Percentiles rank a stretch among this genome's conserved stretches.
phyloP scores from a whole-genome alignment of 2,888 invertebrate species.

The Lutraria lutraria region DNA sequence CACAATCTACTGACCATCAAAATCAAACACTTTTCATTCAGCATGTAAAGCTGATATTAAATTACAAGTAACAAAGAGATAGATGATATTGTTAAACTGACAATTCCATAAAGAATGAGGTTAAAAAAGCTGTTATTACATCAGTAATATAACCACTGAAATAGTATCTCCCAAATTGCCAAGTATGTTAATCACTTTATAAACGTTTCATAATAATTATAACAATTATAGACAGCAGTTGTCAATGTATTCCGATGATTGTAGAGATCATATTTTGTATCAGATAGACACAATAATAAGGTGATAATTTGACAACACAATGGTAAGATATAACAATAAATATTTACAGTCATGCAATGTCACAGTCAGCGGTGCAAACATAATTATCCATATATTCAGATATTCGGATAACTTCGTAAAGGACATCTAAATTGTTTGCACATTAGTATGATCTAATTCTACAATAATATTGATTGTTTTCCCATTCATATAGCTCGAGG shows the following conservation, averaged over 20 bases:
- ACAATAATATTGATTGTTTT: constrained; percentile 1
- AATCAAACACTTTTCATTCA: not conserved
- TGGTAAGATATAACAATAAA: constrained; percentile 6
- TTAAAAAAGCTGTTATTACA: not conserved
- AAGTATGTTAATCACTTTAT: not conserved
- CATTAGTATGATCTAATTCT: not conserved
- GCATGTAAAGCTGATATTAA: not conserved
- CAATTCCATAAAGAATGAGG: not conserved
- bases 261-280: not conserved
- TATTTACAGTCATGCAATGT: not conserved
- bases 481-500: not conserved
- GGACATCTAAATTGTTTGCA: not conserved
- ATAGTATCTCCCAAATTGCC: not conserved
- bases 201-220: not conserved
- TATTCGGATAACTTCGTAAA: not conserved
- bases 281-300: not conserved
- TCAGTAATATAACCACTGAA: not conserved
- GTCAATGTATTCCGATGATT: not conserved
- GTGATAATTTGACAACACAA: constrained; percentile 23
- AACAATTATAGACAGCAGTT: not conserved
- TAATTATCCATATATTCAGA: not conserved
- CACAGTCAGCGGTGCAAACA: not conserved
- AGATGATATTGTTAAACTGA: not conserved
- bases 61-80: not conserved
- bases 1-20: no score